phyloP scores from a whole-genome alignment of 2,797 vertebrate genomes.

The Arvicola amphibius region DNA sequence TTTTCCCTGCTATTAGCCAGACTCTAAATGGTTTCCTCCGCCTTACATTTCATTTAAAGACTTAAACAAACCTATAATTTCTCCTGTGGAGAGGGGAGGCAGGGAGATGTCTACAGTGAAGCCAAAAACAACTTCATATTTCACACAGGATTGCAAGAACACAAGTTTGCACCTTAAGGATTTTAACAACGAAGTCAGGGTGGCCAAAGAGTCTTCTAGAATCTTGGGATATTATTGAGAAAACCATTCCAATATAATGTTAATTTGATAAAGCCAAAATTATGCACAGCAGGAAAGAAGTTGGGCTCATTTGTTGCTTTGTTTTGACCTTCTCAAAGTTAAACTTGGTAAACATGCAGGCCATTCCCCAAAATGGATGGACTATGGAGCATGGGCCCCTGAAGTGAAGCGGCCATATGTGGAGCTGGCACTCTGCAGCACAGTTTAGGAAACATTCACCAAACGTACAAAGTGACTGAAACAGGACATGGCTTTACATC shows the following conservation, averaged over 20 bases:
- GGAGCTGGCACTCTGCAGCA: not conserved
- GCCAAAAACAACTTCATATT: slow-evolving; percentile 41
- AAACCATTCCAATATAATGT: slow-evolving; percentile 34
- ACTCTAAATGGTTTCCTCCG: not conserved
- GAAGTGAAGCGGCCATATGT: not conserved
- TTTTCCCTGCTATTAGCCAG: slow-evolving; percentile 67
- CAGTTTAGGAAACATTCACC: not conserved
- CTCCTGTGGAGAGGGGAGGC: slow-evolving; percentile 29
- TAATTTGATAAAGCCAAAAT: slow-evolving; percentile 19
- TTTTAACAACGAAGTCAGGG: slow-evolving; percentile 58
- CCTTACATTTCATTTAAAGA: slow-evolving; percentile 63
- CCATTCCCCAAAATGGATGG: not conserved
- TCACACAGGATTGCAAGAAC: slow-evolving; percentile 41
- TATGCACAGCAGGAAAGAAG: slow-evolving; percentile 1
- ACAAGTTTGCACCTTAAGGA: slow-evolving; percentile 50
- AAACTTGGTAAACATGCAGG: not conserved
- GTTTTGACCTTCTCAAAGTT: not conserved
- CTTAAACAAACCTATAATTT: slow-evolving; percentile 49
- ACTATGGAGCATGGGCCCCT: not conserved
- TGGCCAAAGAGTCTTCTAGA: slow-evolving; percentile 59
- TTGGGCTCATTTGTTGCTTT: not conserved
- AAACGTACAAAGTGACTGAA: not conserved
- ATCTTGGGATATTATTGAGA: slow-evolving; percentile 11
- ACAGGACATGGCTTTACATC: not conserved
- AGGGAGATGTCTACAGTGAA: not conserved